Conservation (phyloP, 2,797 vertebrate species). For the Phoxinus dragarum region DNA sequence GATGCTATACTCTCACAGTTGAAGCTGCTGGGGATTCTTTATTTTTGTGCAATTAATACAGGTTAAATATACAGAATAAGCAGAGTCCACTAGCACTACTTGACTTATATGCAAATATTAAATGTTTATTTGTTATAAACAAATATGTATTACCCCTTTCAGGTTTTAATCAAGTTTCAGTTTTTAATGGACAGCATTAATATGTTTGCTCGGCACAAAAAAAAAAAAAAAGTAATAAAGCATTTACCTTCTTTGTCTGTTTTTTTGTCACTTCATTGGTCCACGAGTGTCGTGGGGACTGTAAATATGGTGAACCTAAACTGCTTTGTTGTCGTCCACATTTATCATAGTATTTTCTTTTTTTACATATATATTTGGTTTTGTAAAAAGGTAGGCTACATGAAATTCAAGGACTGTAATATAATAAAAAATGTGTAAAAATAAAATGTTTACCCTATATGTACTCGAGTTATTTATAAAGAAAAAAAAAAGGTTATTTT, state of each 20-base stretch:
- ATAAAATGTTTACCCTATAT: neutral
- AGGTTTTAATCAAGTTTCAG: neutral
- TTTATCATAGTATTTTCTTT: neutral
- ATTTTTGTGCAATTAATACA: neutral
- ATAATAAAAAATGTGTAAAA: neutral
- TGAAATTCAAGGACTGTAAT: neutral
- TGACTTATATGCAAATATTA: neutral
- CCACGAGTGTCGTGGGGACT: neutral
- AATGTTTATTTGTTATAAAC: neutral
- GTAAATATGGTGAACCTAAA: neutral
- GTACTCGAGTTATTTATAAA: neutral
- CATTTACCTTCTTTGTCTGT: neutral
- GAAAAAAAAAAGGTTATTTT: no score
- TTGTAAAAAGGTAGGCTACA: neutral
- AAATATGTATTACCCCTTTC: neutral
- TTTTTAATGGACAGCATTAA: neutral
- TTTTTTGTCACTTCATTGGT: neutral
- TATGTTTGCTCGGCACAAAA: neutral
- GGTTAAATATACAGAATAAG: neutral
- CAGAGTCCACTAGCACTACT: neutral
- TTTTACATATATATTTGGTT: neutral
- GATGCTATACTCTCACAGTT: neutral
- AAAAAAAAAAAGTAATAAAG: neutral
- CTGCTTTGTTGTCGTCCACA: neutral
- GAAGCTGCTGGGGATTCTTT: neutral